A percentile compares a stretch with the other conserved stretches of the same genome.
Evolutionary conservation across 2,888 invertebrate genomes (phyloP).

Genomic region (Anthrax anthrax): DNA sequence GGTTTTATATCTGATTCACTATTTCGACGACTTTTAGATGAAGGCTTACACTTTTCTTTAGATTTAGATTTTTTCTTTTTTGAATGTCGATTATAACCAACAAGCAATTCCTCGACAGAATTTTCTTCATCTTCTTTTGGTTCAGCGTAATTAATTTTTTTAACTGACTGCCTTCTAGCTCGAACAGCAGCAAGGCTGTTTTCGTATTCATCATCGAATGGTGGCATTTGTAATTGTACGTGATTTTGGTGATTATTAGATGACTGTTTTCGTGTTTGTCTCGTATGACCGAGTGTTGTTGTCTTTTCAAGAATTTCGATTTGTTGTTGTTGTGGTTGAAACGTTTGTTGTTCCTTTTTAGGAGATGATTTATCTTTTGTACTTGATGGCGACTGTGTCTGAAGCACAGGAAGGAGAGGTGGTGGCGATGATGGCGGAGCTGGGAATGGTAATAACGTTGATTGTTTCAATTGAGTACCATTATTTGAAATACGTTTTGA

Average conservation of each 20-base stretch:
- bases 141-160: constrained; percentile 14
- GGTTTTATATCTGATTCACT: not conserved
- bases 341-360: not conserved
- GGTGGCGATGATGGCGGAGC: not conserved
- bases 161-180: constrained; percentile 16
- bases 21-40: not conserved
- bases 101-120: constrained; percentile 10
- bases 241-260: not conserved
- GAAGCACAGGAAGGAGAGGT: too few relatives aligned
- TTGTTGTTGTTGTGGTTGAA: too few relatives aligned
- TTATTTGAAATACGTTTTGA: not conserved
- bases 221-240: not conserved
- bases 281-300: not conserved
- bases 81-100: constrained; percentile 4
- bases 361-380: too few relatives aligned
- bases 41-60: not conserved
- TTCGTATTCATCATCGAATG: not conserved
- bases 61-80: constrained; percentile 1
- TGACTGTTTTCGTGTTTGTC: constrained; percentile 1
- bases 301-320: not conserved
- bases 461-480: not conserved
- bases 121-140: constrained; percentile 14
- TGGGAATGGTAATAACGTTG: not conserved
- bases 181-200: constrained; percentile 24
- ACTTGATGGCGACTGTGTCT: too few relatives aligned